Conservation (phyloP, 2,113 vertebrate species). For the Alligator sinensis region DNA sequence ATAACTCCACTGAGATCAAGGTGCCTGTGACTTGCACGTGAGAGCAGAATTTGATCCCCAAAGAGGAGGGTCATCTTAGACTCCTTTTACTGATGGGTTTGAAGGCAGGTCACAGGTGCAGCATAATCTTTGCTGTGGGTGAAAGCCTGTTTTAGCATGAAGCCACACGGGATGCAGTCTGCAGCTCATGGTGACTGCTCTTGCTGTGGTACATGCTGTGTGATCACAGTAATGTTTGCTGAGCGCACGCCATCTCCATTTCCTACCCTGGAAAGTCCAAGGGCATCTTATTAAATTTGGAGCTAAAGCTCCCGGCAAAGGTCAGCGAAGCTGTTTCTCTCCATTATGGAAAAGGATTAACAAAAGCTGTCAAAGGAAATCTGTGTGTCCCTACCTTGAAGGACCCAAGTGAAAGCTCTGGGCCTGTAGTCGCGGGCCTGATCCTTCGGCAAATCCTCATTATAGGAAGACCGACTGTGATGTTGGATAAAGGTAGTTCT, state of each 20-base stretch:
- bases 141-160: neutral
- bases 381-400: neutral
- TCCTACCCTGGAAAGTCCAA: neutral
- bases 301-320: neutral
- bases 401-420: neutral
- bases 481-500: neutral
- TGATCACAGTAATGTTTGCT: too few species aligned
- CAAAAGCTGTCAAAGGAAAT: neutral
- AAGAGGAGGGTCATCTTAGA: neutral
- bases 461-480: neutral
- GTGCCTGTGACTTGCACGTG: too few species aligned
- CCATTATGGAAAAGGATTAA: neutral
- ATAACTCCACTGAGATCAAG: neutral
- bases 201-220: neutral
- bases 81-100: neutral
- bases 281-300: neutral
- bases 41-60: neutral
- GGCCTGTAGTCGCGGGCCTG: neutral
- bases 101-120: neutral
- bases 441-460: neutral
- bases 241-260: neutral
- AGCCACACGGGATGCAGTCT: neutral
- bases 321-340: neutral
- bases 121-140: neutral
- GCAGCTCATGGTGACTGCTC: neutral